A percentile compares a stretch with the other conserved stretches of the same genome.
Conservation (phyloP, 2,888 invertebrate species). For the Drosophila vallismaia region DNA sequence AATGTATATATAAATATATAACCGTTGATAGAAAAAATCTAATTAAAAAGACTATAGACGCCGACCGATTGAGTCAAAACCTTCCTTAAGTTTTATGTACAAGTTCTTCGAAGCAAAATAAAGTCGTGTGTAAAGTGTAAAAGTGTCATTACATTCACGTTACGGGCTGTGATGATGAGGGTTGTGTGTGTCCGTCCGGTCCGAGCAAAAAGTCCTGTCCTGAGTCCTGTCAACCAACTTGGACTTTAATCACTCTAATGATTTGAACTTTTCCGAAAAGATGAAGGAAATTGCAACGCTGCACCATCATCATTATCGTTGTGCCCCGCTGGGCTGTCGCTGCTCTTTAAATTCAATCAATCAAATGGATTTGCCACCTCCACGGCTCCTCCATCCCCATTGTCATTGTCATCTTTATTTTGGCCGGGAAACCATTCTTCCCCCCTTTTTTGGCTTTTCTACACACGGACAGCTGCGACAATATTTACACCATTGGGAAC, state of each 20-base stretch:
- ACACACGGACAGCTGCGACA: conserved; percentile 36
- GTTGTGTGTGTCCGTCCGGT: not conserved
- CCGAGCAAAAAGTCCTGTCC: conserved; percentile 7
- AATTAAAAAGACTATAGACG: conserved; percentile 8
- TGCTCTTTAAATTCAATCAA: conserved; percentile 70
- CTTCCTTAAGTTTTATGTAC: conserved; percentile 17
- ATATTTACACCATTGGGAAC: conserved; percentile 40
- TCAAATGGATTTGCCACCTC: conserved; percentile 66
- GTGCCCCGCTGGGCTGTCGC: conserved; percentile 24
- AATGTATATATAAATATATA: not conserved
- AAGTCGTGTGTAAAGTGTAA: not conserved
- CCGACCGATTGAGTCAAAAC: not conserved
- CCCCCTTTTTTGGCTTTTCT: conserved; percentile 10
- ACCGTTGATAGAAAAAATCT: not conserved
- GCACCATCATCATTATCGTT: conserved; percentile 45
- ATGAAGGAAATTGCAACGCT: conserved; percentile 55
- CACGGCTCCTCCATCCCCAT: conserved; percentile 10
- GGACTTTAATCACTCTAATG: conserved; percentile 57
- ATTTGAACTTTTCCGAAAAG: conserved; percentile 36
- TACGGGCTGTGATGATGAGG: conserved; percentile 19
- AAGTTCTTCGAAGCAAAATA: not conserved
- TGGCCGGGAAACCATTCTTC: not conserved
- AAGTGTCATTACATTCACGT: conserved; percentile 6
- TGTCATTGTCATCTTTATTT: conserved; percentile 16
- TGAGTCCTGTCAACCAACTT: conserved; percentile 10